Base-by-base conservation (phyloP, 2,797 vertebrate genomes). In the Melanotaenia maccullochi region DNA sequence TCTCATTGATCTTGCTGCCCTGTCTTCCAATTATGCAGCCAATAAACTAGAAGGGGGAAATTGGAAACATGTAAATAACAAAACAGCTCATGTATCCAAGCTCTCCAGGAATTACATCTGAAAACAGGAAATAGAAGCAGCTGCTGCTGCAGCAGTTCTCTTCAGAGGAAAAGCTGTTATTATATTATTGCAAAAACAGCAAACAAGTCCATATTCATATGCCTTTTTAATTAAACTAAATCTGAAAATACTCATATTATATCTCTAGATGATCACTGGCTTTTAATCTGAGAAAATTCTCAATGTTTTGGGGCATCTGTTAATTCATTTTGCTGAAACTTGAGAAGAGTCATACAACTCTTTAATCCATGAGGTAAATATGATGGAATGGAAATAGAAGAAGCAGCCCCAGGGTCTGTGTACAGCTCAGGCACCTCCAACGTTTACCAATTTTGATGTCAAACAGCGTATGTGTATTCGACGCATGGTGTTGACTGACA, bases 1-100 rank as follows among this genome's bases (percentile, higher is more conserved):
- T 98, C 95, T 98, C 97, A 95, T 97, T 97, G 94, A 98, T 98
- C 95, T 97, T 97, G 90, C 95, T 97, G 93, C 97, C 97, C 96
- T 98, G 97, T 95, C 97, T 95, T 92, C 97, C 97, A 95, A 98
- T 98, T 94, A 98, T 98, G 94, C 97, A 97, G 91, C 97, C 97
- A 93, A 98, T 97, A 94, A 98, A 94, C 97, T 98, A 73, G 83
- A 56, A 56, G 62, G 71, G 61, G 47, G 54, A 73, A 61, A 79
- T 54, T 64, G 58, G 68, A 82, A 78, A 76, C 60, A 83, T 76
- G 85, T 71, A 73, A 86, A 87, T 81, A 82, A 74, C 54, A 74
- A 73, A 73, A 73, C 44, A 66, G 71, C 59, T 79, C 73, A 36
- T 71, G 67, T 82, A 75, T 65, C 44, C 33, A 11, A 22, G 56